Evolutionary conservation across 2,113 vertebrate genomes (phyloP), one percentile per base, ranked within the genome.

Genomic region (Chaenogobius annularis): DNA sequence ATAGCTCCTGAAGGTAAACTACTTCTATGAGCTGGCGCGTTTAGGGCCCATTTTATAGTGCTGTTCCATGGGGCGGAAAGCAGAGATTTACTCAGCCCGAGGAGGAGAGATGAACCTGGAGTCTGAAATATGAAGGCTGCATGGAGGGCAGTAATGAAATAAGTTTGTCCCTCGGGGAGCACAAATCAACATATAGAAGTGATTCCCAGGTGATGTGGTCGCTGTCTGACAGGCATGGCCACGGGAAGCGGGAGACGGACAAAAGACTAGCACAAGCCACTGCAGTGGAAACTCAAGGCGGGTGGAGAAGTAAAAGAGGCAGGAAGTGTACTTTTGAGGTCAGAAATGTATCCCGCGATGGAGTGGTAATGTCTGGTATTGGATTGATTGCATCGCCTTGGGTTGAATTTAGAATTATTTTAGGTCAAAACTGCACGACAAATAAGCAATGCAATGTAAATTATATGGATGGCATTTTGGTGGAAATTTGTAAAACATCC

Each of bases 11-110:
- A 85, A 84, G 86, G 85, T 78, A 82, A 81, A 88, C 20, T 78
- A 82, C 83, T 87, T 74, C 80, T 54, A 72, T 55, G n/a, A 70
- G 70, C 59, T 31, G 37, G 55, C 68, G 56, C 79, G 73, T 85
- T 89, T 87, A 86, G 79, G 80, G 72, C 77, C 79, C 71, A 55
- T 80, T 89, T 86, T 87, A 88, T 79, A 81, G 83, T 78, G 26
- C 66, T 56, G 70, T 56, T 81, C 72, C 48, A 66, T 61, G 72
- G 83, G 61, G 73, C 40, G 69, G n/a, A 65, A 65, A 59, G 62
- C 79, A 72, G 40, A 76, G 79, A 83, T 84, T 83, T 80, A 74
- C 70, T 63, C 71, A 23, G 70, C 87, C 83, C 64, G 17, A 58
- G 77, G 78, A 74, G 66, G 67, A 14, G 73, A 61, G 76, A 87